phyloP scores from a whole-genome alignment of 2,113 vertebrate species.

The Syngnathus floridae region DNA sequence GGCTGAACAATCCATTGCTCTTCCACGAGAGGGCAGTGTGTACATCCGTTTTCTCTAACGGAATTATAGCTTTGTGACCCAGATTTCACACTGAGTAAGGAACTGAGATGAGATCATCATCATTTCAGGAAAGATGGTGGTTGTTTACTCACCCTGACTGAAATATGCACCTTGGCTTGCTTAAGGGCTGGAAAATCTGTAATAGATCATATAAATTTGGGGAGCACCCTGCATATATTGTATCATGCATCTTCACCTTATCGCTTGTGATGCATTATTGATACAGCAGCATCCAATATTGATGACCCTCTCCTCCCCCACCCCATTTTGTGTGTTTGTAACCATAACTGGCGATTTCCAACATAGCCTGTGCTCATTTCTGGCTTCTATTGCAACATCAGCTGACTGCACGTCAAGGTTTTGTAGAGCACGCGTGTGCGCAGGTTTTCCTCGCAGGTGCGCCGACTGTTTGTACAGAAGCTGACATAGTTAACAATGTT shows the following conservation, averaged over 20 bases:
- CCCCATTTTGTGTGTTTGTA: background rate
- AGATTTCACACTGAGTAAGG: background rate
- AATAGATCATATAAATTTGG: background rate
- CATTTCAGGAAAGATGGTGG: background rate
- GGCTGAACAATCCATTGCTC: no score
- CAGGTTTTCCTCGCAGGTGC: background rate
- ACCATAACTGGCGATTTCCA: background rate
- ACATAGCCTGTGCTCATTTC: background rate
- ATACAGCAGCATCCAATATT: background rate
- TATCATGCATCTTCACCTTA: background rate
- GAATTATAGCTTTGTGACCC: no score
- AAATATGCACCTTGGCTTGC: background rate
- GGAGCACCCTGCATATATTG: background rate
- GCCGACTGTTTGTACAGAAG: background rate
- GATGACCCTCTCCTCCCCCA: background rate
- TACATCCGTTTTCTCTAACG: no score
- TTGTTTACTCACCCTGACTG: no score
- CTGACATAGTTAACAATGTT: background rate
- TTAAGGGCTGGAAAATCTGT: background rate
- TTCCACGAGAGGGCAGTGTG: no score
- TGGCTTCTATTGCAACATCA: background rate
- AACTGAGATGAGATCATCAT: background rate
- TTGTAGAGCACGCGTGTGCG: background rate
- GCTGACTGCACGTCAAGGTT: background rate
- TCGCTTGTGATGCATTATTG: background rate